A percentile compares a stretch with the other conserved stretches of the same genome.
phyloP scores from a whole-genome alignment of 2,113 vertebrate species.

The Osmerus eperlanus region DNA sequence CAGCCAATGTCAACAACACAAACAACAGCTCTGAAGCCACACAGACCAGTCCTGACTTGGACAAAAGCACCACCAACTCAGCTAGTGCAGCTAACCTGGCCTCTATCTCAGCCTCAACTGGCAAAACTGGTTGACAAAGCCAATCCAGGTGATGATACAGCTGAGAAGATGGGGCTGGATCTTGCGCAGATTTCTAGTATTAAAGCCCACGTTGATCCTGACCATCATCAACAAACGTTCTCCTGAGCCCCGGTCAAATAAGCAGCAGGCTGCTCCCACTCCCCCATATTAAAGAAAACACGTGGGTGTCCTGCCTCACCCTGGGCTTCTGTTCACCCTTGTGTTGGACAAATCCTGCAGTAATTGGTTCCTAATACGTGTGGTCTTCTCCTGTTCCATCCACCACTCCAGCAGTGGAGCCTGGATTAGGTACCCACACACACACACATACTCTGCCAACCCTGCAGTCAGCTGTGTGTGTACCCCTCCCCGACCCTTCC shows the following conservation, averaged over 20 bases:
- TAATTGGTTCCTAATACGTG: conserved; percentile 42
- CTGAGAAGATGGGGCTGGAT: too few relatives aligned
- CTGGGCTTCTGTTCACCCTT: conserved; percentile 42
- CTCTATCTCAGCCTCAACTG: too few relatives aligned
- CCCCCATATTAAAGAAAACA: conserved; percentile 57
- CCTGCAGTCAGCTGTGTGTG: too few relatives aligned
- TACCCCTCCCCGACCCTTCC: background rate
- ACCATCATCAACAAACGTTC: conserved; percentile 50
- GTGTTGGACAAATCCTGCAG: conserved; percentile 35
- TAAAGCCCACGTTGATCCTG: conserved; percentile 34
- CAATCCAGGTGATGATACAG: too few relatives aligned
- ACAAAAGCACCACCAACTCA: background rate
- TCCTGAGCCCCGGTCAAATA: conserved; percentile 51
- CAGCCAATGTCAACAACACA: too few relatives aligned
- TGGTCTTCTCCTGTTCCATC: conserved; percentile 29
- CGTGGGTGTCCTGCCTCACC: conserved; percentile 48
- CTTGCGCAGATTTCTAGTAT: too few relatives aligned
- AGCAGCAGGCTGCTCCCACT: conserved; percentile 36
- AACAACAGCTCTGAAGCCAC: background rate
- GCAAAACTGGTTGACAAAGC: too few relatives aligned
- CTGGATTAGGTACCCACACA: too few relatives aligned
- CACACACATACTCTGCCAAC: too few relatives aligned
- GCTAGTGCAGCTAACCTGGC: too few relatives aligned
- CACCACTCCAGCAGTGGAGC: conserved; percentile 6
- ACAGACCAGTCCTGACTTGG: background rate